These are phyloP conservation scores for Sminthurides bifidus DNA, from an alignment of 1,140 invertebrate genomes.

Conservation along the genomic window DNA sequence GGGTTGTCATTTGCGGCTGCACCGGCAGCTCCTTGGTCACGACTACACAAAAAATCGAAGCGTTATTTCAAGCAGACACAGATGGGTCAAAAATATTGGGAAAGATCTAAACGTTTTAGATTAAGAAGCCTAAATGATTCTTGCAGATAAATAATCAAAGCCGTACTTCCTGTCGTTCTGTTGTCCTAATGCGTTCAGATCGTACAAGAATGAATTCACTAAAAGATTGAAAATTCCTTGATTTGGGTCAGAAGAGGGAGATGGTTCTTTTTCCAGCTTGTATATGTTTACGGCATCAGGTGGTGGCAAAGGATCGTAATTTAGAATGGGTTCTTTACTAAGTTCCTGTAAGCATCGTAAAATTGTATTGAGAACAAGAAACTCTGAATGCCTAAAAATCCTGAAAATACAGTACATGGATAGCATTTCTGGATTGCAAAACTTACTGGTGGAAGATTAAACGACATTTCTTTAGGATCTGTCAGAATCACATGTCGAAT, in stretches of 20 bases:
- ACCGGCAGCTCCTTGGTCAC: not conserved
- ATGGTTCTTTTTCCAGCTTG: constrained; percentile 25
- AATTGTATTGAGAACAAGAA: constrained; percentile 26
- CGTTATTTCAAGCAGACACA: not conserved
- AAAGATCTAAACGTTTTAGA: no score
- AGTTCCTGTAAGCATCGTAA: constrained; percentile 40
- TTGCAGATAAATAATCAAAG: no score
- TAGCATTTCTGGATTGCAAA: constrained; percentile 9
- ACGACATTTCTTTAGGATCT: constrained; percentile 58
- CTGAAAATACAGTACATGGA: constrained; percentile 3
- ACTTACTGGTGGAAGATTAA: constrained; percentile 43
- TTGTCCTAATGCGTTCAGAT: constrained; percentile 41
- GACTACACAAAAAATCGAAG: not conserved
- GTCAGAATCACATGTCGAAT: constrained; percentile 66
- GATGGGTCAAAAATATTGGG: no score
- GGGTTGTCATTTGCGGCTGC: not conserved
- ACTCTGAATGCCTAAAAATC: not conserved
- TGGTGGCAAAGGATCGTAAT: constrained; percentile 70
- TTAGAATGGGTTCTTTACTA: constrained; percentile 50
- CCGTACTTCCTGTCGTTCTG: no score
- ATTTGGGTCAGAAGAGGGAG: constrained; percentile 16
- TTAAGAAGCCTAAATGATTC: no score
- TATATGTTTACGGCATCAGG: constrained; percentile 61
- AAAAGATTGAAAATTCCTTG: constrained; percentile 44
- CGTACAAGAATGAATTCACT: constrained; percentile 53